phyloP scores from a whole-genome alignment of 2,888 invertebrate genomes.

The Oscheius onirici region DNA sequence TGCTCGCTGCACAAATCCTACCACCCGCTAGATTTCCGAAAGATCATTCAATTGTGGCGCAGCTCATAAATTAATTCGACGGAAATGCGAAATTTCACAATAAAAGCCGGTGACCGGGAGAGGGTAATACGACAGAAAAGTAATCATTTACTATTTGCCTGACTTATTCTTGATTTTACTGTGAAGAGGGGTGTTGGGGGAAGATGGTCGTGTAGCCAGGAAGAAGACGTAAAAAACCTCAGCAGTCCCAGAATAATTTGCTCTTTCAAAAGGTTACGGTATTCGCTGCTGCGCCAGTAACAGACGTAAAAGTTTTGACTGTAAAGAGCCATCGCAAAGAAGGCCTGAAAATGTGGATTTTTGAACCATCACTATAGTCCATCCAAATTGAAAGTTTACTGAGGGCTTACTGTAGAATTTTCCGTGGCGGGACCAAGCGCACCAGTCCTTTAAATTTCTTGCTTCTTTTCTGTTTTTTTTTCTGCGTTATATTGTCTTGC shows the following conservation, averaged over 20 bases:
- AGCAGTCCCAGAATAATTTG: constrained; percentile 16
- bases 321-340: constrained; percentile 28
- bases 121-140: no score
- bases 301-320: constrained; percentile 34
- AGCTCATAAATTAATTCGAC: no score
- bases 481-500: neutral
- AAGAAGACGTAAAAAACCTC: neutral
- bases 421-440: no score
- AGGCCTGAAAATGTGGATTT: constrained; percentile 14
- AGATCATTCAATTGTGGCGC: no score
- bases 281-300: constrained; percentile 29
- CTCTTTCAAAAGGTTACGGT: constrained; percentile 18
- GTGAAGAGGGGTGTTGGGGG: constrained; percentile 16
- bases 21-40: no score
- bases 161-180: neutral
- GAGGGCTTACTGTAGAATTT: no score
- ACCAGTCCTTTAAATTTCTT: no score
- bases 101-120: no score
- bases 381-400: no score
- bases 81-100: no score
- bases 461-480: neutral
- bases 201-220: neutral
- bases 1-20: no score
- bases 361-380: neutral
- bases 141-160: no score